phyloP scores from a whole-genome alignment of 2,113 vertebrate genomes.

The Misgurnus anguillicaudatus region DNA sequence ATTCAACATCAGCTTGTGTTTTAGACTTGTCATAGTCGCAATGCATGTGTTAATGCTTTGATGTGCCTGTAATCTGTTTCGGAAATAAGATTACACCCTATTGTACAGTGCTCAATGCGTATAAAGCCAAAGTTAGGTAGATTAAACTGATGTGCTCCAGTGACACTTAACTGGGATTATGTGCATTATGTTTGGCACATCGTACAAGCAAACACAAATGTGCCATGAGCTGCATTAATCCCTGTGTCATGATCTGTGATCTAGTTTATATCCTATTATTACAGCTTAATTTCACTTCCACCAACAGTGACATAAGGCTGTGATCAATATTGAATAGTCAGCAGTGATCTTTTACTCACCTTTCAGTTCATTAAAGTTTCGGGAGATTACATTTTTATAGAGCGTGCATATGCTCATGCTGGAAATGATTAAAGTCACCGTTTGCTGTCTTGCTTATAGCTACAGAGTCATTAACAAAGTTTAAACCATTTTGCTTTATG shows the following conservation, averaged over 20 bases:
- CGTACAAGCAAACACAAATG: conserved; percentile 19
- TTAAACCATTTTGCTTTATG: no score
- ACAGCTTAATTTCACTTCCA: background rate
- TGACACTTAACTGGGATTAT: conserved; percentile 35
- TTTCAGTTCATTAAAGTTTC: background rate
- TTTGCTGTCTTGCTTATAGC: no score
- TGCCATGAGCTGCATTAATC: conserved; percentile 31
- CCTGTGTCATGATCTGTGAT: background rate
- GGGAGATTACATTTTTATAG: background rate
- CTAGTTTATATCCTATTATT: background rate
- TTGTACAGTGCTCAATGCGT: background rate
- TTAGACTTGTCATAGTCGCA: background rate
- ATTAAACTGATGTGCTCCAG: background rate
- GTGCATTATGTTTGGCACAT: conserved; percentile 22
- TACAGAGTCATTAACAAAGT: no score
- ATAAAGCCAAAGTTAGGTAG: conserved; percentile 9
- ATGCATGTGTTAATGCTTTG: background rate
- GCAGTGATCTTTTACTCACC: background rate
- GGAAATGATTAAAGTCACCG: no score
- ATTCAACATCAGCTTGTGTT: no score
- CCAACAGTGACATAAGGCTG: conserved; percentile 7
- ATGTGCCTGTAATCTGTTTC: conserved; percentile 10
- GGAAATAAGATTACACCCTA: background rate
- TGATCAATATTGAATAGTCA: background rate
- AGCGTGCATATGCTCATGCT: no score